Conservation (phyloP, 2,888 invertebrate species). For the Lithosia quadra region DNA sequence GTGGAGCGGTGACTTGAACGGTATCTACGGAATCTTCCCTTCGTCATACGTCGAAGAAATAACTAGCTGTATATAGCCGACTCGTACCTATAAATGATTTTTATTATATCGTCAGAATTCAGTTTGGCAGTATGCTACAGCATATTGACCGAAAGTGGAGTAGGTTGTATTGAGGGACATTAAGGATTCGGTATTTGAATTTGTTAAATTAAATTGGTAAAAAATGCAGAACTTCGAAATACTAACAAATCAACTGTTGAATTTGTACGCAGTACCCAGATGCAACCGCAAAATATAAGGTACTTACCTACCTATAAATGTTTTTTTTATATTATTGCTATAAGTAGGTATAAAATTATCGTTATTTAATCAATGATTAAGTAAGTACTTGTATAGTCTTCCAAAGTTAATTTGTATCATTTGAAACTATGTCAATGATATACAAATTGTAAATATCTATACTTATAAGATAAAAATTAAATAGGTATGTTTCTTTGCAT, state of each 20-base stretch:
- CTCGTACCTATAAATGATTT: neutral
- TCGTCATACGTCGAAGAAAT: conserved; percentile 97
- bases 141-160: conserved; percentile 26
- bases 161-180: neutral
- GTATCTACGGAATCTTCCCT: conserved; percentile 96
- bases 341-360: neutral
- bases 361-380: neutral
- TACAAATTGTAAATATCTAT: neutral
- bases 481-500: conserved; percentile 3
- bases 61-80: conserved; percentile 75
- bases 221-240: neutral
- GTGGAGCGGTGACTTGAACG: conserved; percentile 97
- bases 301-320: no score
- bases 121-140: conserved; percentile 21
- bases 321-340: neutral
- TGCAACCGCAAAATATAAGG: neutral
- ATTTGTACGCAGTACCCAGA: neutral
- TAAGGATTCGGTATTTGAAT: no score
- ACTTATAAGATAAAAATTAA: no score
- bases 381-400: conserved; percentile 6
- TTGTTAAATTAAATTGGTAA: neutral
- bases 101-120: conserved; percentile 11
- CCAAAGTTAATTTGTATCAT: conserved; percentile 9
- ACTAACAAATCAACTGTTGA: neutral
- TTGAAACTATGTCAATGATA: conserved; percentile 4